These are phyloP conservation scores for Parauchenoglanis punctatus DNA, from an alignment of 2,797 vertebrate species.

Conservation along the genomic window DNA sequence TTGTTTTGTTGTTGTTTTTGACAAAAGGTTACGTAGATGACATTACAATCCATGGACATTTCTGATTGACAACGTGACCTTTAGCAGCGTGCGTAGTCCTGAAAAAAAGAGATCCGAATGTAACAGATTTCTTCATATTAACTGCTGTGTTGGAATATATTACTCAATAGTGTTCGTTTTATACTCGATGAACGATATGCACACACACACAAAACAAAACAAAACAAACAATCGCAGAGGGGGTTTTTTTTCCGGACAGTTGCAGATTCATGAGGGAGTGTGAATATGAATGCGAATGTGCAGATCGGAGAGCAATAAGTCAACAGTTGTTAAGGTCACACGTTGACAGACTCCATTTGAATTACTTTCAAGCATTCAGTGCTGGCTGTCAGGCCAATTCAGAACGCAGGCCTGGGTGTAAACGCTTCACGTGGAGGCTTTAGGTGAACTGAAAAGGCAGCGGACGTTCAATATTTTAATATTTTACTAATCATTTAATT, in stretches of 20 bases:
- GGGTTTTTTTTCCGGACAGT: background rate
- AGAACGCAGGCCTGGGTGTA: slow-evolving; percentile 66
- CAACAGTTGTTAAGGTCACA: slow-evolving; percentile 38
- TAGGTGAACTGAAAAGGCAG: slow-evolving; percentile 64
- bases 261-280: background rate
- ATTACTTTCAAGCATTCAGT: slow-evolving; percentile 50
- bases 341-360: slow-evolving; percentile 54
- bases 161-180: background rate
- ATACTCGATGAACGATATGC: background rate
- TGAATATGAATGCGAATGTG: slow-evolving; percentile 9
- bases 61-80: slow-evolving; percentile 78
- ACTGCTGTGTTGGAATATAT: background rate
- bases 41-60: slow-evolving; percentile 73
- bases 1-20: slow-evolving; percentile 64
- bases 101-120: background rate
- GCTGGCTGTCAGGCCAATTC: slow-evolving; percentile 64
- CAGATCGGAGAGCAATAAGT: slow-evolving; percentile 10
- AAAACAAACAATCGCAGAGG: background rate
- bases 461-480: slow-evolving; percentile 79
- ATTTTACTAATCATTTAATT: slow-evolving; percentile 85
- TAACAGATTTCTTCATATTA: background rate
- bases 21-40: slow-evolving; percentile 80
- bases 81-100: slow-evolving; percentile 49
- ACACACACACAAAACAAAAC: background rate
- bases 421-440: slow-evolving; percentile 73